Conservation (phyloP, 37 sponge, comb jelly and placozoan species). For the Mnemiopsis leidyi region DNA sequence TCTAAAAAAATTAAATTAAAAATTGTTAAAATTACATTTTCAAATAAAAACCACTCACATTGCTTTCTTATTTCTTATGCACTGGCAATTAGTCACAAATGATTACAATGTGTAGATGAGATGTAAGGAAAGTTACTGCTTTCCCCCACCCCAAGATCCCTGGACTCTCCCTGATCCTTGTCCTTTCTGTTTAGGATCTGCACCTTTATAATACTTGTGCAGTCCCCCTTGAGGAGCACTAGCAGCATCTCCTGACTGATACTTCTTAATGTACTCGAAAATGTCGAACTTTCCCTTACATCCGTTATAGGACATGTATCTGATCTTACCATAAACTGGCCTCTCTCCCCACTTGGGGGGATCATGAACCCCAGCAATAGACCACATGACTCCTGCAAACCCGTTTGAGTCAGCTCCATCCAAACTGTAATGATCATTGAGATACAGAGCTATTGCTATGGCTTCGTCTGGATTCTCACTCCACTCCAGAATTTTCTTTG, state of each 20-base stretch:
- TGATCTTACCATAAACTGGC: conserved; percentile 30
- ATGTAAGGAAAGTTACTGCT: neutral
- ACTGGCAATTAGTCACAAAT: too few relatives aligned
- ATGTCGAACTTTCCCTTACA: neutral
- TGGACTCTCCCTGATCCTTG: conserved; percentile 19
- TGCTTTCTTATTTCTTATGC: too few relatives aligned
- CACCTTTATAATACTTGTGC: too few relatives aligned
- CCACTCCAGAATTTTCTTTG: conserved; percentile 81
- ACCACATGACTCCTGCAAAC: conserved; percentile 70
- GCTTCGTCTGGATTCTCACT: conserved; percentile 68
- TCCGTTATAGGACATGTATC: conserved; percentile 26
- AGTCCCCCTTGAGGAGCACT: neutral
- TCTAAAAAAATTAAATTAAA: too few relatives aligned
- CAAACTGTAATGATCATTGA: conserved; percentile 75
- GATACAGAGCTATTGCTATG: conserved; percentile 67
- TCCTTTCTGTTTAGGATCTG: too few relatives aligned
- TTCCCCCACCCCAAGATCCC: conserved; percentile 17
- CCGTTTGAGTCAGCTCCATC: conserved; percentile 81
- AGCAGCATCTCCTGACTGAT: neutral
- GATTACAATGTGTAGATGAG: neutral
- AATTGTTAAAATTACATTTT: too few relatives aligned
- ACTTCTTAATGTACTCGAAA: neutral
- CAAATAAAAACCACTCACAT: too few relatives aligned
- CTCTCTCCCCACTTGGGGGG: conserved; percentile 61
- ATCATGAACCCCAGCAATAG: conserved; percentile 66